Evolutionary conservation across 2,113 vertebrate genomes (phyloP).

Genomic region (Sula dactylatra): DNA sequence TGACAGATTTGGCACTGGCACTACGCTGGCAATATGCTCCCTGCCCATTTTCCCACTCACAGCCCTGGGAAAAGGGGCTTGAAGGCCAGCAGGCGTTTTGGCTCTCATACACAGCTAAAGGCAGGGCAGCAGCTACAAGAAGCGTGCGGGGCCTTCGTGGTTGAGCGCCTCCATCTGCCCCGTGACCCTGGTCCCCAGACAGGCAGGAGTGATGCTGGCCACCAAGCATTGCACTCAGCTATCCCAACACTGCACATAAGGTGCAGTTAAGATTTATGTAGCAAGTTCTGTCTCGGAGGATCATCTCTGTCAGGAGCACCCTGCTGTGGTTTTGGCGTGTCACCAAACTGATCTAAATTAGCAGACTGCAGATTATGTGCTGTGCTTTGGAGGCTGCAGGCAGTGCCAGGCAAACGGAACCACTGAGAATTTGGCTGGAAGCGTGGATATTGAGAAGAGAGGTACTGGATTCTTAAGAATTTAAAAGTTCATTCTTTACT

Average conservation of each 20-base stretch:
- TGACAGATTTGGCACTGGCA: no score
- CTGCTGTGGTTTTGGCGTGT: background rate
- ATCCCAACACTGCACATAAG: accelerated
- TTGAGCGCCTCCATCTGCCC: background rate
- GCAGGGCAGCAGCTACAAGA: background rate
- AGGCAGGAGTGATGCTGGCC: accelerated
- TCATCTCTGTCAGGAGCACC: background rate
- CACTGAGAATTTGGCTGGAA: accelerated
- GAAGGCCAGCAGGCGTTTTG: accelerated
- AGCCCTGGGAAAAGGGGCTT: background rate
- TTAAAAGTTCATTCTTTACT: accelerated
- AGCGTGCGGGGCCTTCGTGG: accelerated
- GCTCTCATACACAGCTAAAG: background rate
- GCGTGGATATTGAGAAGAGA: accelerated
- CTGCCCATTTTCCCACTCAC: accelerated
- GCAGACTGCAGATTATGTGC: background rate
- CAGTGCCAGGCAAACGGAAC: accelerated
- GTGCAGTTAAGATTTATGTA: accelerated
- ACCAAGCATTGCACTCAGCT: accelerated
- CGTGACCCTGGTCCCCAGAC: background rate
- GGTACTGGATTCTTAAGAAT: accelerated
- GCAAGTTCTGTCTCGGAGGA: background rate
- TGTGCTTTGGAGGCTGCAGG: background rate
- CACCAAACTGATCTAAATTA: background rate
- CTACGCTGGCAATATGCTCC: accelerated